Evolutionary conservation across 1,140 invertebrate species (phyloP), one percentile per base, ranked within the genome.

Genomic region (Drosophila willistoni): DNA sequence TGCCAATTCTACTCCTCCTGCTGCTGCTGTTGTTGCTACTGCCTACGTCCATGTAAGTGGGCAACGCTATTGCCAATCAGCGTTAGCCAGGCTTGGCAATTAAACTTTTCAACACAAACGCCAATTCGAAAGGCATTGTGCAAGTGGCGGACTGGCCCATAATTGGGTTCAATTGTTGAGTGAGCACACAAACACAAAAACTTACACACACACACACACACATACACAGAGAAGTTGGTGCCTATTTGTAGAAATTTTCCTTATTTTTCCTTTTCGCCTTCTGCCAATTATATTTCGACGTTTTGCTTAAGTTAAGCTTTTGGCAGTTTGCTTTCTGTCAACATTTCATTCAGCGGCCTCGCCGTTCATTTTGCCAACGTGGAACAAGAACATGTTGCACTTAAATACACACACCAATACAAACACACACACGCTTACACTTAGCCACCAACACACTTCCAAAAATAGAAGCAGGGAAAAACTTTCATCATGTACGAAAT

Each of bases 271-370:
- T 29, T 29, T 7, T 6, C 44, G 39, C 73, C 57, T 64, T 36
- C 62, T 59, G 67, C 83, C 79, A 86, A 86, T 87, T 87, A 86
- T 83, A 77, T 79, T 86, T 87, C 67, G 71, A 71, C 72, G 73
- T 86, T 86, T 81, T 87, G 71, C 77, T 67, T 59, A 78, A 79
- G 77, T 68, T 51, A 51, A 51, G 44, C 44, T 51, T 71, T 74
- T 74, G 76, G 71, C 83, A 87, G 83, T 87, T 86, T 82, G 77
- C 83, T 87, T 82, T 77, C 82, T 82, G 82, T 86, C 82, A 86
- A 83, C 83, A 79, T 86, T 86, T 83, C 78, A 87, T 83, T 83
- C 69, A 79, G 64, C 62, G 64, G 14, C 75, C 75, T 68, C 71
- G 63, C 61, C 75, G 67, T 79, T 83, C 69, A 79, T 71, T 87